phyloP scores from a whole-genome alignment of 2,888 invertebrate genomes.

The Dioctria rufipes region DNA sequence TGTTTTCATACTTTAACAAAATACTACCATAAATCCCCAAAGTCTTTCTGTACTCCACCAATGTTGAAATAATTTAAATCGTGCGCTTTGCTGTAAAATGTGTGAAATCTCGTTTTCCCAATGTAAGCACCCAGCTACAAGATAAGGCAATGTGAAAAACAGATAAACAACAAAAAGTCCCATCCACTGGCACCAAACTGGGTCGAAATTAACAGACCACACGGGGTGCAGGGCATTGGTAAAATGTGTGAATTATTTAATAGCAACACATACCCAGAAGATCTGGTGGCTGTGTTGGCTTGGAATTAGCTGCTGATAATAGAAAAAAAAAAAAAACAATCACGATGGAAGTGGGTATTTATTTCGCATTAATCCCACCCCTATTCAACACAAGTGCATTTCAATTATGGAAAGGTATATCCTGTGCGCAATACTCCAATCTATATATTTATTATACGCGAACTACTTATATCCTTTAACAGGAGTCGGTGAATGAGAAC shows the following conservation, averaged over 20 bases:
- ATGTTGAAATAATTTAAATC: slow-evolving; percentile 2
- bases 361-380: slow-evolving; percentile 16
- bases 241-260: slow-evolving; percentile 19
- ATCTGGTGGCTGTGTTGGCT: neutral
- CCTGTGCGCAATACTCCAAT: neutral
- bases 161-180: slow-evolving; percentile 1
- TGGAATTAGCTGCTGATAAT: neutral
- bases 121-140: neutral
- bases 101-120: neutral
- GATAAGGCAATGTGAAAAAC: no score
- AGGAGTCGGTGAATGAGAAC: slow-evolving; percentile 24
- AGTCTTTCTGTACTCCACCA: no score
- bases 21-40: no score
- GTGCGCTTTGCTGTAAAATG: neutral
- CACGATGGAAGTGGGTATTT: slow-evolving; percentile 25
- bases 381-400: slow-evolving; percentile 40
- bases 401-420: slow-evolving; percentile 33
- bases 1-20: no score
- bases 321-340: slow-evolving; percentile 31
- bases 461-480: slow-evolving; percentile 11
- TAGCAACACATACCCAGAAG: neutral
- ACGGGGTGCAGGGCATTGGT: slow-evolving; percentile 8
- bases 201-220: slow-evolving; percentile 14
- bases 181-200: neutral
- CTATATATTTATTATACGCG: neutral